phyloP scores from a whole-genome alignment of 2,113 vertebrate genomes.

The Aphelocoma coerulescens region DNA sequence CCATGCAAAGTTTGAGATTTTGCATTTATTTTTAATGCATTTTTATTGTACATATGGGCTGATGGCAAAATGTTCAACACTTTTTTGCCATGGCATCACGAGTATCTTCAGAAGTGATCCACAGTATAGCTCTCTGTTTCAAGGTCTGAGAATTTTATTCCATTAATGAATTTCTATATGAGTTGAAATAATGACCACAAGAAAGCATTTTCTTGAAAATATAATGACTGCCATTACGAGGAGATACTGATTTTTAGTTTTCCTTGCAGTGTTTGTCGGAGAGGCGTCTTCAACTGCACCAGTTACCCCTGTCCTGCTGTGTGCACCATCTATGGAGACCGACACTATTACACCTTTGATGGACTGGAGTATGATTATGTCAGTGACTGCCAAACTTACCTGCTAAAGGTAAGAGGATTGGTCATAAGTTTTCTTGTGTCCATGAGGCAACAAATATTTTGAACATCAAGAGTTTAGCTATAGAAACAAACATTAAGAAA shows the following conservation, averaged over 20 bases:
- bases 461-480: background rate
- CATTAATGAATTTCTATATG: background rate
- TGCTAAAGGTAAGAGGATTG: conserved; percentile 80
- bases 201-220: background rate
- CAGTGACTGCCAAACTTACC: conserved; percentile 93
- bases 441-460: background rate
- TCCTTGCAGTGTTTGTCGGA: conserved; percentile 84
- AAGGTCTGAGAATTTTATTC: background rate
- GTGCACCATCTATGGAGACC: conserved; percentile 92
- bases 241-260: background rate
- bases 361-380: conserved; percentile 94
- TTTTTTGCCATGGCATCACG: background rate
- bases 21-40: background rate
- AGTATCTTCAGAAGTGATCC: background rate
- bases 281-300: conserved; percentile 93
- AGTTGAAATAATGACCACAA: background rate
- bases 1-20: background rate
- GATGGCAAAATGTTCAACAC: background rate
- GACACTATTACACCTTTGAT: conserved; percentile 96
- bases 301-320: conserved; percentile 92
- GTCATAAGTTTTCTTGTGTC: background rate
- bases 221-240: background rate
- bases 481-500: background rate
- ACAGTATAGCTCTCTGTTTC: background rate
- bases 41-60: background rate